These are phyloP conservation scores for Dynastes maya DNA, from an alignment of 2,888 invertebrate genomes.

Conservation along the genomic window DNA sequence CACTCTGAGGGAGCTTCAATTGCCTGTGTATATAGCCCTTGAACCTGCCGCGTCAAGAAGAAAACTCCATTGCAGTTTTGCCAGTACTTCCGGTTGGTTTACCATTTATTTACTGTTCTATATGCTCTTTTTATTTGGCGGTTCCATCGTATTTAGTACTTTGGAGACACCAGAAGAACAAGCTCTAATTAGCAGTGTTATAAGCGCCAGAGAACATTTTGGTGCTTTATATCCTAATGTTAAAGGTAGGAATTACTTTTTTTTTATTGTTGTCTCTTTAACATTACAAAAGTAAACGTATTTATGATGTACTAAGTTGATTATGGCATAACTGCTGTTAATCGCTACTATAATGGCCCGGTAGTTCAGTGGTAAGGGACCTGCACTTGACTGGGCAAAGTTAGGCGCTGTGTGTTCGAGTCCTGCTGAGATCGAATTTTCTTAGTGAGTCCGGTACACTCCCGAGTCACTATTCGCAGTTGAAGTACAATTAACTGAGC, in stretches of 20 bases:
- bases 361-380: too few relatives aligned
- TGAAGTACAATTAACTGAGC: too few relatives aligned
- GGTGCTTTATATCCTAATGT: constrained; percentile 75
- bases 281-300: not conserved
- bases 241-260: constrained; percentile 71
- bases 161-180: constrained; percentile 79
- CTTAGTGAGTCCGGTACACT: too few relatives aligned
- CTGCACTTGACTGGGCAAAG: too few relatives aligned
- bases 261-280: not conserved
- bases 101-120: constrained; percentile 75
- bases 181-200: constrained; percentile 72
- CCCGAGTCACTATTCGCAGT: too few relatives aligned
- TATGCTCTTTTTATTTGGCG: constrained; percentile 76
- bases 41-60: constrained; percentile 34
- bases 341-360: too few relatives aligned
- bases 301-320: constrained; percentile 16
- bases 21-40: constrained; percentile 26
- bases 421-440: too few relatives aligned
- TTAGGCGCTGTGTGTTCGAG: too few relatives aligned
- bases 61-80: constrained; percentile 70
- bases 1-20: not conserved
- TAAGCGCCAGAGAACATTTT: constrained; percentile 74
- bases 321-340: too few relatives aligned
- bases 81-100: constrained; percentile 74
- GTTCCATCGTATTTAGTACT: constrained; percentile 79